Evolutionary conservation across 2,888 invertebrate genomes (phyloP), one percentile per base, ranked within the genome.

Genomic region (Branchipolynoe longqiensis): DNA sequence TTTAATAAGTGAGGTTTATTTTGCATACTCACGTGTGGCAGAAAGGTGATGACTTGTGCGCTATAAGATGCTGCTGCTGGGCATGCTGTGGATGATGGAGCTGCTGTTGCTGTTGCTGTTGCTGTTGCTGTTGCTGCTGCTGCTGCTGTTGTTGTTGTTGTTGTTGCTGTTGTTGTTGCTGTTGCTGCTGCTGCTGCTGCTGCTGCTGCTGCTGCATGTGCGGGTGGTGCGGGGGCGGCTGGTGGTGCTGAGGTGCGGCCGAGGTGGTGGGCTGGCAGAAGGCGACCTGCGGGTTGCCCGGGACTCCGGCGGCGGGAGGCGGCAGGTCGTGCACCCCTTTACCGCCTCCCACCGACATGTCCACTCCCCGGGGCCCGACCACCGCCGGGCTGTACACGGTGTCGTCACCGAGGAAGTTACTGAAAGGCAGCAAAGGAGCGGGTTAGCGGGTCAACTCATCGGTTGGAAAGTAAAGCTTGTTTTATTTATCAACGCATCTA

Each of bases 91-190:
- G 62, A 8, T 62, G 62, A 18, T 62, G 62, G 8, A 8, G 62
- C 6, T 22, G 25, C 12, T 62, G 62, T n/a, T 62, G 62, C 25
- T 62, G 62, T 28, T 62, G 62, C 8, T 22, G 62, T 22, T 62
- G 62, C 8, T 22, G 62, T 28, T 62, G 73, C 22, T 28, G 85
- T 31, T 41, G 73, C 40, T 64, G 83, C 69, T 85, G 85, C 59
- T 69, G 85, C 31, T 74, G 78, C 83, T 83, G 83, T 54, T 83
- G 85, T 64, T 73, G 85, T 64, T 85, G 85, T 82, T 85, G 73
- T 82, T 83, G 85, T 82, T 69, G 85, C 62, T 85, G 85, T 82
- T 59, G 82, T 82, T 83, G 85, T 31, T 83, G 83, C 33, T 38
- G 85, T 48, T 83, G 83, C 28, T 83, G 85, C 41, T 64, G 85